Evolutionary conservation across 2,113 vertebrate genomes (phyloP).

Genomic region (Lepus americanus): DNA sequence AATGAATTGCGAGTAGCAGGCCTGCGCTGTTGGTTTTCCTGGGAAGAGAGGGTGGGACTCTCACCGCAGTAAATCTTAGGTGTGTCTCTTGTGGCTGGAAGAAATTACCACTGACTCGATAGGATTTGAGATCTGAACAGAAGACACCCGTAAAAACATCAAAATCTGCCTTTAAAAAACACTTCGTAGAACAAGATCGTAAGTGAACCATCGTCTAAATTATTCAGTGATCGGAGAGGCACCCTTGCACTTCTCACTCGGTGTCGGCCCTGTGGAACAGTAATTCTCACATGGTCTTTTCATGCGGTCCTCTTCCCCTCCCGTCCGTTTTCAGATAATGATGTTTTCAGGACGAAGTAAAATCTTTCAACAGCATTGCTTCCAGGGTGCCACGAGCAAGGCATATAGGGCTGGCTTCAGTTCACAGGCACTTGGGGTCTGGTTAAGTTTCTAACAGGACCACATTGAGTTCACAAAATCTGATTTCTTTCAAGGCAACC

Average conservation of each 20-base stretch:
- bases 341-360: conserved; percentile 48
- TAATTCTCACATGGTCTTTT: conserved; percentile 10
- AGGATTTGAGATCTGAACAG: not conserved
- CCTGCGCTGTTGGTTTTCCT: not conserved
- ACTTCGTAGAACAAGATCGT: not conserved
- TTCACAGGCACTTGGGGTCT: conserved; percentile 55
- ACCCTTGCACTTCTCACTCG: not conserved
- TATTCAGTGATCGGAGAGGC: conserved; percentile 34
- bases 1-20: no score
- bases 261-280: not conserved
- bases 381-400: conserved; percentile 29
- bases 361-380: conserved; percentile 53
- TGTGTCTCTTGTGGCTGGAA: not conserved
- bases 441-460: conserved; percentile 33
- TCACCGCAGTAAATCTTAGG: rapidly evolving
- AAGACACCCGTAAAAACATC: not conserved
- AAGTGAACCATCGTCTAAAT: conserved; percentile 37
- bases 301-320: not conserved
- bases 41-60: no score
- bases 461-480: conserved; percentile 24
- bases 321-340: conserved; percentile 45
- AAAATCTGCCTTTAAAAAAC: not conserved
- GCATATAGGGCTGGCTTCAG: not conserved
- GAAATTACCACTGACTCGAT: not conserved
- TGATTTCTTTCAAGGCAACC: conserved; percentile 49